phyloP scores from a whole-genome alignment of 2,797 vertebrate genomes.

The Platyrinchus mystaceus region DNA sequence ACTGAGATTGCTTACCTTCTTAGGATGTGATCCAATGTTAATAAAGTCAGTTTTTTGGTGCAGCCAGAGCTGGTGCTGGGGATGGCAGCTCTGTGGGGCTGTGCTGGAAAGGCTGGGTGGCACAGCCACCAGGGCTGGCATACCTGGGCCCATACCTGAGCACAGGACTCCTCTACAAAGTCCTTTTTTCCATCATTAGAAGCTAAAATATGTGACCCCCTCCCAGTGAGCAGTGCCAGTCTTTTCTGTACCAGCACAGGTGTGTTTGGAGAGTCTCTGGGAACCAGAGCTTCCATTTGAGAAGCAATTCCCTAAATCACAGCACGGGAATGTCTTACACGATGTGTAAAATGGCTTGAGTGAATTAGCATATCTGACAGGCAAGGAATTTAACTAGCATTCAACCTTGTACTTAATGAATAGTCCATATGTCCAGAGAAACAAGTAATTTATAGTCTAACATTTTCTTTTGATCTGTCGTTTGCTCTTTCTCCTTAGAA shows the following conservation, averaged over 20 bases:
- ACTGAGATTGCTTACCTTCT: neutral
- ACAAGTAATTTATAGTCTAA: slow-evolving; percentile 73
- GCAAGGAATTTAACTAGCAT: slow-evolving; percentile 48
- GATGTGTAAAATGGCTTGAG: neutral
- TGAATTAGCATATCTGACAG: slow-evolving; percentile 54
- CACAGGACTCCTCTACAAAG: neutral
- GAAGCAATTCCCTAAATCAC: slow-evolving; percentile 40
- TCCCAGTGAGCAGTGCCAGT: neutral
- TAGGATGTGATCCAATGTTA: neutral
- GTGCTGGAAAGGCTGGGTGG: neutral
- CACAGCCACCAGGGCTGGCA: too few relatives aligned
- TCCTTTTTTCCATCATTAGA: neutral
- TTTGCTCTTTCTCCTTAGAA: slow-evolving; percentile 73
- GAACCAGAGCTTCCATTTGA: neutral
- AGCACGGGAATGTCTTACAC: neutral
- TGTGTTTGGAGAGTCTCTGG: neutral
- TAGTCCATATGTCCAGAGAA: slow-evolving; percentile 68
- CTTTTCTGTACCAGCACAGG: neutral
- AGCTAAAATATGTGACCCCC: neutral
- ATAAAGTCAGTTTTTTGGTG: neutral
- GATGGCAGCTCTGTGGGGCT: neutral
- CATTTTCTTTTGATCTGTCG: slow-evolving; percentile 74
- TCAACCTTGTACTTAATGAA: slow-evolving; percentile 56
- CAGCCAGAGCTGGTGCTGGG: neutral
- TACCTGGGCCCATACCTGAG: rapidly evolving